Evolutionary conservation across 2,797 vertebrate species (phyloP), one percentile per base, ranked within the genome.

Genomic region (Avahi laniger): DNA sequence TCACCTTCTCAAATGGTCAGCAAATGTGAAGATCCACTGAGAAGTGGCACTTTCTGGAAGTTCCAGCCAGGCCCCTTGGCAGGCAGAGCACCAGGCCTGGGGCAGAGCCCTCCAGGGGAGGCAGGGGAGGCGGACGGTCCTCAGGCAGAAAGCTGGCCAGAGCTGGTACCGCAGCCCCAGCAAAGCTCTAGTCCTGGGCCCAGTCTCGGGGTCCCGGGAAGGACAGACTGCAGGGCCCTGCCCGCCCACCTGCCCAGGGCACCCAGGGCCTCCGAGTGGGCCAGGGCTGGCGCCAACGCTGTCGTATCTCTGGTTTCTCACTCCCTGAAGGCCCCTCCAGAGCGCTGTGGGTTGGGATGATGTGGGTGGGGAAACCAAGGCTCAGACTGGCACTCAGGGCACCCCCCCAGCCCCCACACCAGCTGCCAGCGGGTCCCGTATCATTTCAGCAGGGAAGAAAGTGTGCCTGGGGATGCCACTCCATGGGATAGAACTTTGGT

Each of bases 11-110:
- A 30, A n/a, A 59, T 14, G 26, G 12, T 28, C 73, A 38, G 86
- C 88, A 72, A 52, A n/a, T 0, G 0, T 0, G 24, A 30, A 38
- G 12, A 57, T 67, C 43, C 8, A 8, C 15, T 0, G 9, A 26
- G 69, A 80, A 4, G 26, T 59, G 43, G 73, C 46, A 38, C 87
- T 70, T 92, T 72, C 92, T 93, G 75, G 95, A 93, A 96, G 94
- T 52, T 84, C 92, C 92, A 79, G 89, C 91, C 78, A 83, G 76
- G 54, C 50, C 78, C 70, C 18, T 24, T 2, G 4, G 35, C 3
- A 22, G 90, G 38, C 90, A 69, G 80, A 35, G 30, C 2, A 0
- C 41, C 1, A 20, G 46, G 75, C 73, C 70, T 54, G 48, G 52
- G 72, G 80, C 46, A 41, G 35, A 50, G 72, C 41, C 59, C 0